phyloP scores from a whole-genome alignment of 2,797 vertebrate genomes.

The Erethizon dorsatum region DNA sequence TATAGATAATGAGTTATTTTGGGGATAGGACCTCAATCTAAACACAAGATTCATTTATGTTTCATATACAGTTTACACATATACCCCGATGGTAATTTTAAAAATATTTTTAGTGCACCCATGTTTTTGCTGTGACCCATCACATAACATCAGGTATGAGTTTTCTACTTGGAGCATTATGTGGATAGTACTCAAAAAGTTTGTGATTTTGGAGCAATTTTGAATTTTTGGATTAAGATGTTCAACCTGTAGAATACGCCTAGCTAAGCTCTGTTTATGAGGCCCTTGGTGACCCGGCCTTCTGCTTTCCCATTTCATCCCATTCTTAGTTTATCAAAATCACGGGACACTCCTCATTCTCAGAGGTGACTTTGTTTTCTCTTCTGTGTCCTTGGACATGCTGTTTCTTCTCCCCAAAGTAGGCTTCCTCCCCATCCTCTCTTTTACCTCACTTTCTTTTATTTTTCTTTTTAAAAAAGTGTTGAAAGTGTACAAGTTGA shows the following conservation, averaged over 20 bases:
- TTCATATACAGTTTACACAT: not conserved
- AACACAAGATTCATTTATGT: not conserved
- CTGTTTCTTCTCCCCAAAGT: not conserved
- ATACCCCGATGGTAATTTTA: not conserved
- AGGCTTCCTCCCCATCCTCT: not conserved
- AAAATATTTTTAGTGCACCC: not conserved
- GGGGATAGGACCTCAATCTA: not conserved
- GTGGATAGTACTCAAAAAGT: not conserved
- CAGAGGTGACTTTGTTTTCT: not conserved
- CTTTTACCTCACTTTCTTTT: not conserved
- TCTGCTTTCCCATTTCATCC: not conserved
- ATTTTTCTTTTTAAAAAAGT: not conserved
- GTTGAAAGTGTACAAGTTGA: not conserved
- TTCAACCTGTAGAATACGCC: no score
- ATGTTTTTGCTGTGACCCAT: not conserved
- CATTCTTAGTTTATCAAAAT: not conserved
- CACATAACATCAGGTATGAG: not conserved
- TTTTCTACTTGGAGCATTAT: not conserved
- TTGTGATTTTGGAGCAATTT: not conserved
- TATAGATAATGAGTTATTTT: not conserved
- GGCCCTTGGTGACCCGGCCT: no score
- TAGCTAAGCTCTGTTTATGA: not conserved
- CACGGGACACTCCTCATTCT: not conserved
- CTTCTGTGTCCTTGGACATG: not conserved
- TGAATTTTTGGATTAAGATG: not conserved